phyloP scores from a whole-genome alignment of 2,113 vertebrate species.

The Stegostoma tigrinum region DNA sequence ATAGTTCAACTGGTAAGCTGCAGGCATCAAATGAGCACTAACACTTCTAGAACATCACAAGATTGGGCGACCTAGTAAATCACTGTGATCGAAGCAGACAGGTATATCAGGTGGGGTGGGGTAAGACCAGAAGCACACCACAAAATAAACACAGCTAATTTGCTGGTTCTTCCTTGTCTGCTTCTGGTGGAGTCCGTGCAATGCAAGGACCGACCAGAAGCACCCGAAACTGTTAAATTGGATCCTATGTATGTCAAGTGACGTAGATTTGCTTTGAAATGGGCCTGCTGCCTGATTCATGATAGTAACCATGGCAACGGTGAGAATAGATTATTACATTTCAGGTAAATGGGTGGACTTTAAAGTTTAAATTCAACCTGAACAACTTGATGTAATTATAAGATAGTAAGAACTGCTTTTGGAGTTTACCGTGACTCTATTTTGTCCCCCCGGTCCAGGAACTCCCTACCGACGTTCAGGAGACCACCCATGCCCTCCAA shows the following conservation, averaged over 20 bases:
- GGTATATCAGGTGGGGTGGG: neutral
- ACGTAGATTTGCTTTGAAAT: neutral
- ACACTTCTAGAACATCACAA: neutral
- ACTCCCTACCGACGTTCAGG: too few species aligned
- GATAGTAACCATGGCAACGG: neutral
- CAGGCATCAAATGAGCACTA: neutral
- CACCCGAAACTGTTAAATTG: too few species aligned
- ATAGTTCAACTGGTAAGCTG: neutral
- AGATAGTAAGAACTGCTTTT: too few species aligned
- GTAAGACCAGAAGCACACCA: neutral
- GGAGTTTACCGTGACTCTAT: too few species aligned
- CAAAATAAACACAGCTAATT: neutral
- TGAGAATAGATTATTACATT: neutral
- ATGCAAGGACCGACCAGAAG: too few species aligned
- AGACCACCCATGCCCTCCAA: too few species aligned
- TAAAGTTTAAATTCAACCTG: too few species aligned
- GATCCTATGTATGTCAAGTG: too few species aligned
- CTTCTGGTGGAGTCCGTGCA: too few species aligned
- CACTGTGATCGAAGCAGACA: neutral
- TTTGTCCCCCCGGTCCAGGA: too few species aligned
- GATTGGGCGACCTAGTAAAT: neutral
- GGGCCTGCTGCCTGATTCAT: neutral
- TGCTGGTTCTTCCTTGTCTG: neutral
- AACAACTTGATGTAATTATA: too few species aligned
- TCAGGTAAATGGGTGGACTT: neutral